Base-by-base conservation (phyloP, 2,888 invertebrate species). In the Platypus cylindrus region DNA sequence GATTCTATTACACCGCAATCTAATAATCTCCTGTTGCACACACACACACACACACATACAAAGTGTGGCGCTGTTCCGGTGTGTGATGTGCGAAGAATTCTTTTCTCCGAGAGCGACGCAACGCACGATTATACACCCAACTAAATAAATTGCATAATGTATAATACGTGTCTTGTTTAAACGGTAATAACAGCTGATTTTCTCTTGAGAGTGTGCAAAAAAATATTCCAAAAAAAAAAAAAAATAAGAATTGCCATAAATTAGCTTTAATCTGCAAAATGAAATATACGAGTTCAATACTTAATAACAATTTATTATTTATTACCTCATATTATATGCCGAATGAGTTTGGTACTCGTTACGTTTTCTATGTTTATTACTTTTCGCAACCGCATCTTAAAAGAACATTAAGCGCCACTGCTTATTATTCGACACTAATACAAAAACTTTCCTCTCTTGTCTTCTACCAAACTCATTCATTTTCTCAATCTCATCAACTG, bases 21-120 rank as follows among this genome's bases (percentile, higher is more conserved):
- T 58, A 62, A 61, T 62, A 62, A 62, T 60, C 59, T n/a, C n/a
- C n/a, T n/a, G n/a, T n/a, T n/a, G n/a, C n/a, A n/a, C n/a, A n/a
- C n/a, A n/a, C n/a, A n/a, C n/a, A n/a, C n/a, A n/a, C n/a, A n/a
- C n/a, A n/a, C n/a, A n/a, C n/a, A n/a, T n/a, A n/a, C n/a, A n/a
- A n/a, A n/a, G n/a, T n/a, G n/a, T n/a, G n/a, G 54, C 56, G 59
- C 58, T 62, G 62, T 62, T 62, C 61, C 60, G 60, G 58, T 56
- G 36, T 53, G 51, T n/a, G n/a, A n/a, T n/a, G n/a, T n/a, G 51
- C 51, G 51, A 52, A 52, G 53, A 48, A 54, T 55, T 57, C 55
- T 54, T 53, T 51, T 54, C 48, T 52, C n/a, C 53, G 54, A 53
- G 45, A 52, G 50, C 49, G 49, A 51, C 48, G 47, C 53, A 53